A percentile compares a stretch with the other conserved stretches of the same genome.
These are phyloP conservation scores for Heliocidaris erythrogramma DNA, from an alignment of 35 echinoderm and acorn worm genomes.

Conservation along the genomic window DNA sequence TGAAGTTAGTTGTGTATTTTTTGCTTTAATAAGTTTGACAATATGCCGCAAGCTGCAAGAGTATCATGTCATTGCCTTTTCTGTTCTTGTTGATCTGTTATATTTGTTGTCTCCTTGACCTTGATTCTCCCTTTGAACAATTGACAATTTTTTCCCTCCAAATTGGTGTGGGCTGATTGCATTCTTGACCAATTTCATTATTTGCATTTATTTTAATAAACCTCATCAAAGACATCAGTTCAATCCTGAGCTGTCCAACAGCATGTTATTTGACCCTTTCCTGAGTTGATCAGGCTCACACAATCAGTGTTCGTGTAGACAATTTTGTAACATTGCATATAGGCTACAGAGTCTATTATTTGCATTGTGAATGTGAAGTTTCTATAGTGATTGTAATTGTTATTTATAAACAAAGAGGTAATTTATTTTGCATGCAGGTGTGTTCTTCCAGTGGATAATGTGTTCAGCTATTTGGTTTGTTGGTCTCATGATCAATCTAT, in stretches of 20 bases:
- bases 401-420: background rate
- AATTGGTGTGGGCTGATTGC: no score
- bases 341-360: background rate
- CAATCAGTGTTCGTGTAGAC: no score
- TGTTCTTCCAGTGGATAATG: slow-evolving; percentile 95
- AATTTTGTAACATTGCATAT: no score
- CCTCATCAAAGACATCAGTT: no score
- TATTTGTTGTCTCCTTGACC: background rate
- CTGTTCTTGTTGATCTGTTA: background rate
- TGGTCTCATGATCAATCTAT: slow-evolving; percentile 74
- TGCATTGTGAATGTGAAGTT: background rate
- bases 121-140: background rate
- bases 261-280: no score
- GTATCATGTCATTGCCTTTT: background rate
- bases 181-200: no score
- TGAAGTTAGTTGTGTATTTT: background rate
- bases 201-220: no score
- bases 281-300: no score
- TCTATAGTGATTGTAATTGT: no score
- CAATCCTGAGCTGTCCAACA: no score
- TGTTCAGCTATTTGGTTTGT: slow-evolving; percentile 78
- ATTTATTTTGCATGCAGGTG: slow-evolving; percentile 55
- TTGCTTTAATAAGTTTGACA: no score
- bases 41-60: background rate
- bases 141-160: background rate